Conservation (phyloP, 1,140 invertebrate species). For the Macrotrachela quadricornifera region DNA sequence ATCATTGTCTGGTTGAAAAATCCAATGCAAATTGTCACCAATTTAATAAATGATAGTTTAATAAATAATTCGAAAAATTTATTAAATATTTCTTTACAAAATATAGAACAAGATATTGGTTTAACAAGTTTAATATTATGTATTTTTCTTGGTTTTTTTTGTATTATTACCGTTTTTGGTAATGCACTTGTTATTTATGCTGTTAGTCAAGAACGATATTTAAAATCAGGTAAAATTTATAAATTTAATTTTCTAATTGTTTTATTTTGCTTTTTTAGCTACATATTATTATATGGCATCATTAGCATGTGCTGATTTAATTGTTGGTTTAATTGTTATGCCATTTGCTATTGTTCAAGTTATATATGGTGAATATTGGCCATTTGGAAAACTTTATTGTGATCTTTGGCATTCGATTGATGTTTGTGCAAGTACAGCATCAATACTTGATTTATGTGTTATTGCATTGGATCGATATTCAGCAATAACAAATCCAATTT, state of each 20-base stretch:
- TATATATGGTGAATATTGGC: slow-evolving; percentile 43
- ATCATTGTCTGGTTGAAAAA: too few species aligned
- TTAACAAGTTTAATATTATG: not conserved
- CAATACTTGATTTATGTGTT: slow-evolving; percentile 1
- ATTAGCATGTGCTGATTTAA: slow-evolving; percentile 75
- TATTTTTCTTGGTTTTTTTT: slow-evolving; percentile 16
- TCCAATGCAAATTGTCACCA: too few species aligned
- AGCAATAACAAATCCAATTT: slow-evolving; percentile 8
- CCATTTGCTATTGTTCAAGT: slow-evolving; percentile 19
- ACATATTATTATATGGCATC: slow-evolving; percentile 79
- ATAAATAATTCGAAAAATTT: too few species aligned
- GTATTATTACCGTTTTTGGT: slow-evolving; percentile 39
- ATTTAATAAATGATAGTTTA: too few species aligned
- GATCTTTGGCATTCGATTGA: slow-evolving; percentile 4
- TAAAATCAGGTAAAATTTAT: slow-evolving; percentile 39
- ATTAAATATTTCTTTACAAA: too few species aligned
- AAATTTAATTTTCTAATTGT: too few species aligned
- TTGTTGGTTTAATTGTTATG: slow-evolving; percentile 50
- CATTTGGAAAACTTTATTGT: not conserved
- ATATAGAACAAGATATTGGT: too few species aligned
- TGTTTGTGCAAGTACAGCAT: slow-evolving; percentile 7
- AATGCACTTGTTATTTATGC: slow-evolving; percentile 82
- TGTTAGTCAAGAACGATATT: slow-evolving; percentile 61
- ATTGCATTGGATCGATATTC: slow-evolving; percentile 6
- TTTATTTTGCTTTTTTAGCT: too few species aligned